Evolutionary conservation across 1,140 invertebrate species (phyloP), one percentile per base, ranked within the genome.

Genomic region (Drosophila arawakana): DNA sequence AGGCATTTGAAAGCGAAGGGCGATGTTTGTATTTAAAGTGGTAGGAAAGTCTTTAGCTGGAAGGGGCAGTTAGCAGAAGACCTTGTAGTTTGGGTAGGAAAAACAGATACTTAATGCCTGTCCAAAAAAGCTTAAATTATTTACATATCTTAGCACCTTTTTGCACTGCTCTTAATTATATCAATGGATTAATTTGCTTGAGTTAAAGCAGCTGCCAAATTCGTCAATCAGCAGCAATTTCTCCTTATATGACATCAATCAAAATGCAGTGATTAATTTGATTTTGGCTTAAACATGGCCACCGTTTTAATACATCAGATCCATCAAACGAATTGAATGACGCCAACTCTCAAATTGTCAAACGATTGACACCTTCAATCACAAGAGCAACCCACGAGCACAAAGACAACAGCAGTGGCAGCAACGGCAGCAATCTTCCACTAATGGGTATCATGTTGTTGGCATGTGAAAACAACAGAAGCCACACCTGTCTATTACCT

Each of bases 381-480:
- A 21, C 62, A 57, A 57, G 47, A 30, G 46, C 71, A 50, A 13
- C 50, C 58, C 47, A 71, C 61, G 50, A 39, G 18, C 18, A 47
- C 49, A 70, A 46, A n/a, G n/a, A 37, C 49, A 50, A 67, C 30
- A 43, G 49, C 34, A 55, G 65, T 44, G 43, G 50, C 63, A 69
- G 58, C 73, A 72, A 21, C 39, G 39, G 34, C 34, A 50, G 13
- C 21, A 43, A n/a, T 5, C 7, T 41, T 34, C 30, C n/a, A 59
- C 61, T 47, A 60, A 62, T 70, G 46, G 34, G 68, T 66, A 81
- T 65, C 68, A 67, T 69, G 81, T 61, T 65, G 67, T 68, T 80
- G 75, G 55, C 81, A 80, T 67, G 59, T 81, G 72, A 73, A 66
- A 80, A 75, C 63, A 62, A 62, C 81, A 55, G 47, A 30, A 70